Evolutionary conservation across 2,113 vertebrate species (phyloP), one percentile per base, ranked within the genome.

Genomic region (Brachyhypopomus gauderio): DNA sequence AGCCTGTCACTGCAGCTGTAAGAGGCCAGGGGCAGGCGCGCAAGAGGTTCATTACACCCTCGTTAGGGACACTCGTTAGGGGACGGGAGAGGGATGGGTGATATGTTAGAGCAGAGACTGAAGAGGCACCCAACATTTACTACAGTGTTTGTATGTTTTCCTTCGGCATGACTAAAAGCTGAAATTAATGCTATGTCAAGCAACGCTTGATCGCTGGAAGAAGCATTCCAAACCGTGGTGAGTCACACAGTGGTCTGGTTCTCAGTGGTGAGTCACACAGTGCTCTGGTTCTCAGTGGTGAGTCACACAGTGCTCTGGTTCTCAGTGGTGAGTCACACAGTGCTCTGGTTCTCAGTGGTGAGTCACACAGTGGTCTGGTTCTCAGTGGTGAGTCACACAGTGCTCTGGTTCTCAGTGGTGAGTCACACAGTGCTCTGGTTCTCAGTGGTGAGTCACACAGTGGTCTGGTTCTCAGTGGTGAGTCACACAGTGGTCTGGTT

Each of bases 1-100:
- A 66, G 69, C 81, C 76, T 85, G 76, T 79, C 75, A 70, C 62
- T 81, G 58, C 27, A 52, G 78, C 30, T 71, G 67, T 80, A 75
- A 77, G 48, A 30, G 55, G 5, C 48, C 19, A 9, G 16, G 34
- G 66, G 59, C 36, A 14, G 60, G 22, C 25, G 48, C 56, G 63
- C 23, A 19, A 71, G 59, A 41, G 41, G 34, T 56, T 84, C 34
- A 8, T 80, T 80, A 84, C 27, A 62, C 19, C 22, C 59, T 80
- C 34, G 59, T 80, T 77, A 84, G 7, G 34, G 11, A 23, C 22
- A 30, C 59, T 80, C 48, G 59, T 80, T 77, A 84, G 12, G 45
- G 9, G 52, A 69, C 20, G 20, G 38, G 25, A 81, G 59, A 77
- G 34, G 27, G 48, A 48, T 59, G 72, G 66, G 4, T 71, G 66